A percentile compares a stretch with the other conserved stretches of the same genome.
phyloP scores from a whole-genome alignment of 2,888 invertebrate genomes.

The Torymus texanus region DNA sequence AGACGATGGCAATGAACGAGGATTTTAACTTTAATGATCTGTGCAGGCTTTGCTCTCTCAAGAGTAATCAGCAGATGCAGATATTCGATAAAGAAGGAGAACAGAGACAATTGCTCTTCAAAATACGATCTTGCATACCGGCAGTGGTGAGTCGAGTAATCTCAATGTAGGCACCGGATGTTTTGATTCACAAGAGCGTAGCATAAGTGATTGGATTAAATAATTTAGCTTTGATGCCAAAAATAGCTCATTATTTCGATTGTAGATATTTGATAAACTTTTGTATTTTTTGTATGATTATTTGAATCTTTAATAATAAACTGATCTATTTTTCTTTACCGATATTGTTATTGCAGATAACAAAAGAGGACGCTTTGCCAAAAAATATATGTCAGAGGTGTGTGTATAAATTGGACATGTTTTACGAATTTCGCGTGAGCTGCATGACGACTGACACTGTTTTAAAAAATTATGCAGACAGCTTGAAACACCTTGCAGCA shows the following conservation, averaged over 20 bases:
- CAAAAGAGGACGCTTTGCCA: constrained; percentile 83
- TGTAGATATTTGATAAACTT: no score
- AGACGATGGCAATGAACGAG: constrained; percentile 78
- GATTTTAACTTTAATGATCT: constrained; percentile 84
- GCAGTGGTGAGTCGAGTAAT: constrained; percentile 79
- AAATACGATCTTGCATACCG: constrained; percentile 82
- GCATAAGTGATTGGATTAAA: background rate
- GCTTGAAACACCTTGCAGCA: constrained; percentile 81
- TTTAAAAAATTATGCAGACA: constrained; percentile 82
- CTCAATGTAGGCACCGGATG: constrained; percentile 34
- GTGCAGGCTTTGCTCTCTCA: constrained; percentile 83
- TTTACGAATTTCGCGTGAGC: constrained; percentile 83
- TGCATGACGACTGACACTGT: constrained; percentile 82
- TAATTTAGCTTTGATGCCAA: background rate
- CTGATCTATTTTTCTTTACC: constrained; percentile 8
- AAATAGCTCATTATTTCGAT: no score
- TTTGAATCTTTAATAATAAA: background rate
- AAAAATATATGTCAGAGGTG: constrained; percentile 85
- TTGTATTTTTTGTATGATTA: constrained; percentile 4
- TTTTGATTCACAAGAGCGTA: constrained; percentile 37
- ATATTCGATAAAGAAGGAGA: constrained; percentile 85
- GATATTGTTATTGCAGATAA: constrained; percentile 76
- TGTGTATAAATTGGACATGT: constrained; percentile 81
- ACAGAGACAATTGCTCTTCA: constrained; percentile 83
- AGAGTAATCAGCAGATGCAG: constrained; percentile 82